Percentiles rank a stretch among this genome's conserved stretches.
Conservation (phyloP, 2,888 invertebrate species). For the Parnassius smintheus region DNA sequence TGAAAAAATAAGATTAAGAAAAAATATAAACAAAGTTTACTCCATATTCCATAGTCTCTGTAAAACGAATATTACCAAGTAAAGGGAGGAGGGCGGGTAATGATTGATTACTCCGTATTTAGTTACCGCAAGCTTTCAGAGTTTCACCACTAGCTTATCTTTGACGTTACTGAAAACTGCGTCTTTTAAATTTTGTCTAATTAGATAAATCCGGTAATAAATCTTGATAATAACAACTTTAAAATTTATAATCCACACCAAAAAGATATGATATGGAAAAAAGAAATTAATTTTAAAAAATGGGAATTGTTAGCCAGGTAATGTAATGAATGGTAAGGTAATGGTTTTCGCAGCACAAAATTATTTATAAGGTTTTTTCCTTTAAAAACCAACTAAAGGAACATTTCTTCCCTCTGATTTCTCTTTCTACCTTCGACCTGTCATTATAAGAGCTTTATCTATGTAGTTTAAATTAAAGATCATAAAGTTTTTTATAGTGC, state of each 20-base stretch:
- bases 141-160: conserved; percentile 36
- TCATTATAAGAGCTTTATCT: too few species aligned
- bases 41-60: conserved; percentile 49
- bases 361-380: too few species aligned
- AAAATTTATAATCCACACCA: conserved; percentile 53
- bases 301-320: conserved; percentile 27
- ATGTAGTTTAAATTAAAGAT: too few species aligned
- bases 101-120: conserved; percentile 75
- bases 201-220: conserved; percentile 25
- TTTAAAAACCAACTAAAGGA: too few species aligned
- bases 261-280: conserved; percentile 43
- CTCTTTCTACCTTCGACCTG: too few species aligned
- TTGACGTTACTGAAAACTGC: conserved; percentile 25
- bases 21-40: too few species aligned
- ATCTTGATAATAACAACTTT: conserved; percentile 45
- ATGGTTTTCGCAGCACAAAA: too few species aligned
- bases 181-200: conserved; percentile 6
- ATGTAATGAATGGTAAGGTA: not conserved
- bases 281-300: conserved; percentile 48
- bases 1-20: too few species aligned
- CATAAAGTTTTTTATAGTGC: too few species aligned
- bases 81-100: conserved; percentile 60
- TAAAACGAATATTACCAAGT: conserved; percentile 66
- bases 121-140: conserved; percentile 55
- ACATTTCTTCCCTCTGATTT: too few species aligned